Evolutionary conservation across 1,140 invertebrate species (phyloP), one percentile per base, ranked within the genome.

Genomic region (Drosophila ananassae): DNA sequence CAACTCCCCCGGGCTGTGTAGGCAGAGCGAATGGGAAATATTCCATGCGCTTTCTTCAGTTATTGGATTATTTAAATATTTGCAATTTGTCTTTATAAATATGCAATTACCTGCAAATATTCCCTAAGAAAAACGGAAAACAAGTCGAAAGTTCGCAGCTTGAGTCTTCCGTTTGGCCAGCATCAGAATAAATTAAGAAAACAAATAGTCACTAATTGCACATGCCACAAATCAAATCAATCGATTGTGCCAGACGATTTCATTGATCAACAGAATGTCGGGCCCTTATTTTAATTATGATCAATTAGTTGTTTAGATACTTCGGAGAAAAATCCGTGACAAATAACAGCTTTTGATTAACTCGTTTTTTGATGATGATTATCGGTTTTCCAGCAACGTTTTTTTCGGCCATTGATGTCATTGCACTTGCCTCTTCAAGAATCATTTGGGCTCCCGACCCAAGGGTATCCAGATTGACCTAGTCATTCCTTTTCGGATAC

Each of bases 131-230:
- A 55, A 52, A 25, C 25, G 25, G 5, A 25, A 48, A 79, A 55
- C 41, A 52, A 59, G 69, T 76, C 55, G 41, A 89, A 64, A 89
- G 83, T 87, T 87, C 75, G 79, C 72, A 46, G 72, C 25, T 59
- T 60, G 17, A 82, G 82, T 85, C 82, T 87, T 87, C 87, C 58
- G 82, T 72, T 66, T 53, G 22, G 34, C 3, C 21, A 63, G 62
- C 13, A n/a, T 6, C 32, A 21, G 37, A 61, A 80, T 73, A 62
- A 73, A 73, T 64, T 44, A 12, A n/a, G 10, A 44, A 47, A 6
- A 32, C 46, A 44, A 57, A 55, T 60, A 75, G 50, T 8, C 21
- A 24, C 41, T 79, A 68, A 68, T 80, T 77, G 59, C 52, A 44
- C 39, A n/a, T 67, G 37, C 61, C 30, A 44, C 55, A 74, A 54